phyloP scores from a whole-genome alignment of 2,797 vertebrate genomes.

The Alcedo atthis region DNA sequence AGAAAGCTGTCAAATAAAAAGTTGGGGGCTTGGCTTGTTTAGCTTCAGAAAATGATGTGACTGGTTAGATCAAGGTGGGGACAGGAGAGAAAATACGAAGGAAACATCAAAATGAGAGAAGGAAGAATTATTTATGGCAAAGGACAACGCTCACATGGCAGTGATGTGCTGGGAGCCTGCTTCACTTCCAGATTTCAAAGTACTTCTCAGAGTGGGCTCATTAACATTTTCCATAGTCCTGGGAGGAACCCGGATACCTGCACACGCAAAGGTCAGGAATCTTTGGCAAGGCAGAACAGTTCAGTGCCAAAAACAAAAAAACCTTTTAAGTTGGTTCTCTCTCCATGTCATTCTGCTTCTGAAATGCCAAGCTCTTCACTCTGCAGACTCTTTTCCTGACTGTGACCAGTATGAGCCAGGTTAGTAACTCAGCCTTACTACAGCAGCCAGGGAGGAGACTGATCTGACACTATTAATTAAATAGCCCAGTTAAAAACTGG shows the following conservation, averaged over 20 bases:
- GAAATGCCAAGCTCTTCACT: rapidly evolving
- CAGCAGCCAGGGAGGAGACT: background rate
- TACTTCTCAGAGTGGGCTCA: background rate
- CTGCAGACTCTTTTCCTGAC: background rate
- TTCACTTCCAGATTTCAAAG: background rate
- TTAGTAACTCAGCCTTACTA: background rate
- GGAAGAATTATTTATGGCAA: background rate
- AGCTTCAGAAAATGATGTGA: background rate
- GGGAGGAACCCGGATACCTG: background rate
- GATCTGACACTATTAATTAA: background rate
- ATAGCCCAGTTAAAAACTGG: background rate
- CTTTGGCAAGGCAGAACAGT: background rate
- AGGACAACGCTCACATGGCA: background rate
- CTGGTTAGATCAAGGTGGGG: background rate
- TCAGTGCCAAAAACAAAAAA: background rate
- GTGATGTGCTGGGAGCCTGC: rapidly evolving
- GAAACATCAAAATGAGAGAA: background rate
- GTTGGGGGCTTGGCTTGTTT: background rate
- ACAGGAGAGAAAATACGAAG: background rate
- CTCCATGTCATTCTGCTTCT: background rate
- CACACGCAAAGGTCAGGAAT: background rate
- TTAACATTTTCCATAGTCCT: background rate
- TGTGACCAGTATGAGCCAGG: background rate
- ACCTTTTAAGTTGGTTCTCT: background rate
- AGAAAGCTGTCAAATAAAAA: background rate